These are phyloP conservation scores for Ptilonorhynchus violaceus DNA, from an alignment of 2,113 vertebrate species.

Conservation along the genomic window DNA sequence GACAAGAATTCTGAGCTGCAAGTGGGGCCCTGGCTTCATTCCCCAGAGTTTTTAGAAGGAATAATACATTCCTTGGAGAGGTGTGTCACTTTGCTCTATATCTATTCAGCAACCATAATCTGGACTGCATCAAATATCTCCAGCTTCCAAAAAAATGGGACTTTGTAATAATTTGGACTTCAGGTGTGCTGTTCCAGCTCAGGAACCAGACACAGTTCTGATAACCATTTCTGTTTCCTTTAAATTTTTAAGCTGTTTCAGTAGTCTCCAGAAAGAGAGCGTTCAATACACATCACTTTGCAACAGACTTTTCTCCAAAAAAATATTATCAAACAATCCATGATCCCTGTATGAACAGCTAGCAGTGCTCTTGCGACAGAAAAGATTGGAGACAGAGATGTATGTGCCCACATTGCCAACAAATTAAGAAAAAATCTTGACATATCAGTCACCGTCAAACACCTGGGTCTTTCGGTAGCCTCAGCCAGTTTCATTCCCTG, in stretches of 20 bases:
- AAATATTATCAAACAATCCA: fast-evolving
- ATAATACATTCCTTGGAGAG: not conserved
- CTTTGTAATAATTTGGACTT: not conserved
- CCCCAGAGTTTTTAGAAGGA: not conserved
- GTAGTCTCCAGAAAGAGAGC: not conserved
- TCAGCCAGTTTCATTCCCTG: not conserved
- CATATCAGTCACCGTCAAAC: not conserved
- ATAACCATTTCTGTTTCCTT: not conserved
- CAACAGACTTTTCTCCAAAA: not conserved
- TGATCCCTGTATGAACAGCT: not conserved
- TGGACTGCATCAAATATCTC: not conserved
- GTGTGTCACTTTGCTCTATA: not conserved
- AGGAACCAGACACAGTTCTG: not conserved
- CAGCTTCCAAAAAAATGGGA: not conserved
- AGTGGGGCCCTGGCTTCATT: not conserved
- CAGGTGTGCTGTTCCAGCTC: not conserved
- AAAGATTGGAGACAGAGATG: not conserved
- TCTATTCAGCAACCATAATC: not conserved
- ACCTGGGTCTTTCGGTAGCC: not conserved
- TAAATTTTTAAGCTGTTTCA: not conserved
- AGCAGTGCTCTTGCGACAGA: not conserved
- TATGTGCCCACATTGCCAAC: not conserved
- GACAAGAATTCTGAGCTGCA: not conserved
- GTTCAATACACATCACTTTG: fast-evolving
- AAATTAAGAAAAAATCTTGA: not conserved